These are phyloP conservation scores for Bubo bubo DNA, from an alignment of 2,113 vertebrate genomes.

Conservation along the genomic window DNA sequence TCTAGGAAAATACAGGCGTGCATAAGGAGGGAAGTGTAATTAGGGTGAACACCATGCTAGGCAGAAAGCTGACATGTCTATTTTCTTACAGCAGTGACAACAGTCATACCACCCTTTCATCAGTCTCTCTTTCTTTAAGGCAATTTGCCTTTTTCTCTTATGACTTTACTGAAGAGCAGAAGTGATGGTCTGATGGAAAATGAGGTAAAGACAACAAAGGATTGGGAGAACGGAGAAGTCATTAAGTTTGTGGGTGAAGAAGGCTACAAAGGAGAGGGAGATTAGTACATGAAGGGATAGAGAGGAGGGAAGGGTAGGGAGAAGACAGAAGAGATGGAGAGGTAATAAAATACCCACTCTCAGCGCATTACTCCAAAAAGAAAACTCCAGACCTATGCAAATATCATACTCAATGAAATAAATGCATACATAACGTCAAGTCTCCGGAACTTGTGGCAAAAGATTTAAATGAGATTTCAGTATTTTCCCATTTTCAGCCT, in stretches of 20 bases:
- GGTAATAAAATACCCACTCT: neutral
- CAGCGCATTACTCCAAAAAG: neutral
- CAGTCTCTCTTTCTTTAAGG: neutral
- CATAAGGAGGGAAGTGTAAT: neutral
- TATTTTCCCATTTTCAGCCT: neutral
- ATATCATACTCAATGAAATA: neutral
- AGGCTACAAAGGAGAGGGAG: neutral
- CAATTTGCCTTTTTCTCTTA: neutral
- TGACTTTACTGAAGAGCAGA: neutral
- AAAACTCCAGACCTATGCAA: neutral
- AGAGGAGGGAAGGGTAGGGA: neutral
- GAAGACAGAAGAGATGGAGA: neutral
- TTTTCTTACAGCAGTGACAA: neutral
- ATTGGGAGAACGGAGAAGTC: neutral
- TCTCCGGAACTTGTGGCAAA: neutral
- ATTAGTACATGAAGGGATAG: neutral
- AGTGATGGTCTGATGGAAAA: neutral
- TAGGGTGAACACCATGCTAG: neutral
- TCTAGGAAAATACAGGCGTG: neutral
- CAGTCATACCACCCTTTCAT: neutral
- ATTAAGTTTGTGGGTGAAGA: neutral
- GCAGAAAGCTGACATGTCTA: neutral
- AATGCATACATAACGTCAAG: neutral
- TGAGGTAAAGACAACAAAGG: neutral
- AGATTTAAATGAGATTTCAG: neutral